A percentile compares a stretch with the other conserved stretches of the same genome.
Conservation (phyloP, 2,797 vertebrate genomes). For the Sebastes hubbsi region DNA sequence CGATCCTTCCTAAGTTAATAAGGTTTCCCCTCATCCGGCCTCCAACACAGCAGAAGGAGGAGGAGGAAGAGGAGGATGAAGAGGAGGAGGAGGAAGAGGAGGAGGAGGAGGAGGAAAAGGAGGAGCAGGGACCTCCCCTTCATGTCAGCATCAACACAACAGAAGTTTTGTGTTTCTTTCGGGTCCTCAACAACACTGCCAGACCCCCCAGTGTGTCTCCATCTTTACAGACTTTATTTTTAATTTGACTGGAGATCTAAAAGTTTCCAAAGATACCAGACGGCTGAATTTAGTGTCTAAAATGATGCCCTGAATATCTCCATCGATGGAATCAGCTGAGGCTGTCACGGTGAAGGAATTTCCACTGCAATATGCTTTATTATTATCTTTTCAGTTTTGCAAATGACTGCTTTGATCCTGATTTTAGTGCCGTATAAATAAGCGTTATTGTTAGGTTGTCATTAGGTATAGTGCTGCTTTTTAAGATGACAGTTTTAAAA, state of each 20-base stretch:
- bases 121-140: not conserved
- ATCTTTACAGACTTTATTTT: not conserved
- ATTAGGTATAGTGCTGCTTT: not conserved
- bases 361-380: not conserved
- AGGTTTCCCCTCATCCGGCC: constrained; percentile 28
- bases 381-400: not conserved
- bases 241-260: not conserved
- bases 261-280: not conserved
- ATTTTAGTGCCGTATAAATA: not conserved
- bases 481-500: not conserved
- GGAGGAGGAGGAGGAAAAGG: constrained; percentile 14
- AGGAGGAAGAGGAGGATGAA: no score
- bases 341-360: not conserved
- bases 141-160: not conserved
- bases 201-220: not conserved
- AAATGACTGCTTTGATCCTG: not conserved
- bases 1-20: constrained; percentile 70
- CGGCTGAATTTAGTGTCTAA: not conserved
- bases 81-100: constrained; percentile 34
- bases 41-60: not conserved
- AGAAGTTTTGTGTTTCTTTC: not conserved
- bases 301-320: not conserved
- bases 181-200: not conserved
- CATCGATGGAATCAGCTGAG: not conserved
- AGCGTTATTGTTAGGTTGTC: not conserved